A percentile compares a stretch with the other conserved stretches of the same genome.
Conservation (phyloP, 2,888 invertebrate species). For the Pyrrhia umbra region DNA sequence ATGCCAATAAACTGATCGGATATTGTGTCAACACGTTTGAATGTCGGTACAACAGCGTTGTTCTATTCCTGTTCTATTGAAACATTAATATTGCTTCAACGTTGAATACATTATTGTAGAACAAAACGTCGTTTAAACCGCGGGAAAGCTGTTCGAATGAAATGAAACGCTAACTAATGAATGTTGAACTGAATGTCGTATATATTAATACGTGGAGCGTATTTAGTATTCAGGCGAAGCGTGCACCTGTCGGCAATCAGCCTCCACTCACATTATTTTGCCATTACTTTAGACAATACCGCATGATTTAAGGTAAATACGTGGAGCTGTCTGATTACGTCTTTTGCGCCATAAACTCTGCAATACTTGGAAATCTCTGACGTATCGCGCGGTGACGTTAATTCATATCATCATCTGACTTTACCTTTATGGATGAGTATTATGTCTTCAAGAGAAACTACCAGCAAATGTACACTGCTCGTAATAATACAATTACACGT, state of each 20-base stretch:
- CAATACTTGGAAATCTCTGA: constrained; percentile 26
- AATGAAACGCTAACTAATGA: constrained; percentile 74
- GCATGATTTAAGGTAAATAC: constrained; percentile 74
- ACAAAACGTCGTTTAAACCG: constrained; percentile 57
- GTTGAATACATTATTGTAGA: constrained; percentile 45
- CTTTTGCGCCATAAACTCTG: constrained; percentile 55
- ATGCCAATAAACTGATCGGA: constrained; percentile 32
- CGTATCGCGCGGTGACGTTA: constrained; percentile 22
- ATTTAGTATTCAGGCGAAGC: constrained; percentile 78
- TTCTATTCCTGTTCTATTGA: constrained; percentile 32
- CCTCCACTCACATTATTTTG: constrained; percentile 78
- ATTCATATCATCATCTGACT: constrained; percentile 36
- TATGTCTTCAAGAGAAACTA: constrained; percentile 32
- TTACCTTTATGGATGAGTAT: constrained; percentile 25
- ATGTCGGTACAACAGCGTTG: constrained; percentile 1
- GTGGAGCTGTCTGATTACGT: constrained; percentile 65
- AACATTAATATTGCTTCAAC: constrained; percentile 47
- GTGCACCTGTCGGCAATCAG: constrained; percentile 81
- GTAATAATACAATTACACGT: constrained; percentile 54
- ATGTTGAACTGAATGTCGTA: constrained; percentile 68
- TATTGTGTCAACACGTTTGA: constrained; percentile 41
- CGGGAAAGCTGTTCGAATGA: constrained; percentile 61
- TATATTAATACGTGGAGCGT: constrained; percentile 64
- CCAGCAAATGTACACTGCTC: constrained; percentile 23
- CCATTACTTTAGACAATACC: constrained; percentile 79